phyloP scores from a whole-genome alignment of 2,113 vertebrate genomes.

The Oreochromis tanganicae region DNA sequence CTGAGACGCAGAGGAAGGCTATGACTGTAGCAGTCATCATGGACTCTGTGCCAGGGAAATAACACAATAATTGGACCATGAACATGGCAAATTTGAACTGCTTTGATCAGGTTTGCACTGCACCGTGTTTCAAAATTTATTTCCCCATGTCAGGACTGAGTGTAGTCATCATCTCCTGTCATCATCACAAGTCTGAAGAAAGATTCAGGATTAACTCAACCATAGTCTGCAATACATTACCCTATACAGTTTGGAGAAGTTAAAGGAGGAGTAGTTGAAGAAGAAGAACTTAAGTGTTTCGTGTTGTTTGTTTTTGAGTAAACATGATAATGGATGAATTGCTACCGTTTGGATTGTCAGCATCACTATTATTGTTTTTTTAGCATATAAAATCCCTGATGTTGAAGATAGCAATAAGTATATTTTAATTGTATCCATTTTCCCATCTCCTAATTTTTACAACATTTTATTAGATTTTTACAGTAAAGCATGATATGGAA shows the following conservation, averaged over 20 bases:
- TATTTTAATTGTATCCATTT: not conserved
- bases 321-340: not conserved
- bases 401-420: rapidly evolving
- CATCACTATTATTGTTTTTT: not conserved
- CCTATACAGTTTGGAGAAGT: not conserved
- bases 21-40: not conserved
- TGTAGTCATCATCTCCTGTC: not conserved
- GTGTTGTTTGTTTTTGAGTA: not conserved
- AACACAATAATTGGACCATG: conserved; percentile 2
- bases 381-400: not conserved
- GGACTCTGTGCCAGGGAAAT: not conserved
- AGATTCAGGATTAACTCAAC: not conserved
- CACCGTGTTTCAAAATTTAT: not conserved
- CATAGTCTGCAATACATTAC: not conserved
- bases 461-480: not conserved
- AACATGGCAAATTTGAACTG: not conserved
- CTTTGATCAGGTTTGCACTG: not conserved
- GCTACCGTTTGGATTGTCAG: not conserved
- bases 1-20: not conserved
- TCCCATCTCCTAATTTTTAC: not conserved
- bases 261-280: not conserved
- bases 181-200: not conserved
- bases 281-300: not conserved
- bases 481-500: not conserved
- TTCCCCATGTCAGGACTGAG: not conserved